Evolutionary conservation across 2,797 vertebrate genomes (phyloP).

Genomic region (Netta rufina): DNA sequence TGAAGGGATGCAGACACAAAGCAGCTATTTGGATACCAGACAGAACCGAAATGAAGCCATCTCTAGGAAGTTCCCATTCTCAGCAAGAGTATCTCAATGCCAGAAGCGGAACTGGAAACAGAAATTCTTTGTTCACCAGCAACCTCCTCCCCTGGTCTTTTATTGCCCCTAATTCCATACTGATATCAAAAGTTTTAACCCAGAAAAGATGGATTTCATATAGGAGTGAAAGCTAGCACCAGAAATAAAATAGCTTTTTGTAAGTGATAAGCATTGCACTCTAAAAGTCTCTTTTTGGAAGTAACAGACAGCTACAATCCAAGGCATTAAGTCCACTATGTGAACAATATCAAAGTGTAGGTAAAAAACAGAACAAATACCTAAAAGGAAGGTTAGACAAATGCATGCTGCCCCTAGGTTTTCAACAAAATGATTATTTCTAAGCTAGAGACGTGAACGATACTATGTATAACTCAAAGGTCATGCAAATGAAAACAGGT

Average conservation of each 20-base stretch:
- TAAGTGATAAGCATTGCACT: background rate
- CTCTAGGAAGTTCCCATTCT: background rate
- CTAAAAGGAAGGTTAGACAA: background rate
- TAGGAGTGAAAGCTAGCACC: background rate
- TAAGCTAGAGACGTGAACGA: background rate
- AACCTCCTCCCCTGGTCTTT: background rate
- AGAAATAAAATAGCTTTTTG: background rate
- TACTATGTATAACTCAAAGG: background rate
- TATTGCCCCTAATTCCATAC: background rate
- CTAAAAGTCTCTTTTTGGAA: background rate
- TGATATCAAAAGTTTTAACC: background rate
- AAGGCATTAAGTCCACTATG: background rate
- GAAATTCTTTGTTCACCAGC: background rate
- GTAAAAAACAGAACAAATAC: background rate
- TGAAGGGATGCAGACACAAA: background rate
- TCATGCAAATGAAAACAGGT: background rate
- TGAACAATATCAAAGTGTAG: background rate
- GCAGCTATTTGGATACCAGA: background rate
- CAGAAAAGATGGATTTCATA: background rate
- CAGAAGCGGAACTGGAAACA: background rate
- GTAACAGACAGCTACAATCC: background rate
- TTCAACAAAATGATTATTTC: background rate
- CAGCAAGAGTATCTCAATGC: background rate
- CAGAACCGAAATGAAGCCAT: background rate
- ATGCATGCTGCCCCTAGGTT: background rate